Percentiles rank a stretch among this genome's conserved stretches.
Conservation (phyloP, 2,113 vertebrate species). For the Prietella phreatophila region DNA sequence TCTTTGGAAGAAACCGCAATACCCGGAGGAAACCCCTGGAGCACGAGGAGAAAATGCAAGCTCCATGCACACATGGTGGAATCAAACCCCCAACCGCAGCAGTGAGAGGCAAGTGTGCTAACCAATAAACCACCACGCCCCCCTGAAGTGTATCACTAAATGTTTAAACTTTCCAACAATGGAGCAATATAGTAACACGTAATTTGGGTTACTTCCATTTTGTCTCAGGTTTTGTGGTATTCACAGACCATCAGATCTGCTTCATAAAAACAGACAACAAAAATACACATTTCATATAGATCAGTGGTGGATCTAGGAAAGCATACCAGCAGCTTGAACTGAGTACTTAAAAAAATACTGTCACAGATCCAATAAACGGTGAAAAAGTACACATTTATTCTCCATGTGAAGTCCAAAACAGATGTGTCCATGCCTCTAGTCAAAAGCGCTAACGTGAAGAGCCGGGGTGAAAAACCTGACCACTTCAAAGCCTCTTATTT, state of each 20-base stretch:
- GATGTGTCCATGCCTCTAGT: neutral
- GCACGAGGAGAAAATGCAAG: too few species aligned
- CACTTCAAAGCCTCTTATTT: neutral
- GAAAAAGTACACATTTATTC: neutral
- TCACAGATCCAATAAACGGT: neutral
- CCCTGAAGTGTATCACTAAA: neutral
- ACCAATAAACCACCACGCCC: too few species aligned
- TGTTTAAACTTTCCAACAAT: neutral
- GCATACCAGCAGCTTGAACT: neutral
- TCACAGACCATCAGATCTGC: neutral
- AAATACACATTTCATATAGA: neutral
- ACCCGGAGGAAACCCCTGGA: too few species aligned
- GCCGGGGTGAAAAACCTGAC: neutral
- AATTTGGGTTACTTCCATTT: neutral
- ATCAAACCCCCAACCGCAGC: too few species aligned
- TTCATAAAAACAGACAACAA: neutral
- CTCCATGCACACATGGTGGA: too few species aligned
- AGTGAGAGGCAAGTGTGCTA: too few species aligned
- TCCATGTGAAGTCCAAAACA: neutral
- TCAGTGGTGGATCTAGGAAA: neutral
- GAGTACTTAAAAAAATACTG: neutral
- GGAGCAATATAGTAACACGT: neutral
- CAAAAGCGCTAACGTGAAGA: neutral
- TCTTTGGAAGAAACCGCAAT: too few species aligned
- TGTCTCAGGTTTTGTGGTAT: neutral